Conservation (phyloP, 2,888 invertebrate genomes). For the Drosophila stalkeri region DNA sequence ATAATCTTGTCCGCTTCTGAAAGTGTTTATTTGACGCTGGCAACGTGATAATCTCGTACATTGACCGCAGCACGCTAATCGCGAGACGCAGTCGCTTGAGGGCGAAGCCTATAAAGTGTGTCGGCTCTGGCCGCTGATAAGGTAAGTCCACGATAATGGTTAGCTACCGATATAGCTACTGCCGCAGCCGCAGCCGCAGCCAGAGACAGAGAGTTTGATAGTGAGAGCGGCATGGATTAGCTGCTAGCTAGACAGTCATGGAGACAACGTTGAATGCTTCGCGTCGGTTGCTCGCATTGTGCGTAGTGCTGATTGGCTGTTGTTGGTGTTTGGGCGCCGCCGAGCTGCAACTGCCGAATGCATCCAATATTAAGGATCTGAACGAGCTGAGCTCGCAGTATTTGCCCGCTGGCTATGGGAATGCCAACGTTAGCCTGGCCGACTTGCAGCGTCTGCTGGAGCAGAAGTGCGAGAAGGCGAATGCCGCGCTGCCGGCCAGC, state of each 20-base stretch:
- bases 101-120: slow-evolving; percentile 10
- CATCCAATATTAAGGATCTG: slow-evolving; percentile 46
- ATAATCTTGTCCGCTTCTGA: too few species aligned
- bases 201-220: background rate
- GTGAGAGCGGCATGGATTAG: background rate
- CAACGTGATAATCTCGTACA: slow-evolving; percentile 42
- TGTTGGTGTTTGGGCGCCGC: slow-evolving; percentile 23
- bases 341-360: slow-evolving; percentile 37
- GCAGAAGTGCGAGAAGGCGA: slow-evolving; percentile 88
- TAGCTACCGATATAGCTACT: slow-evolving; percentile 3
- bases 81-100: slow-evolving; percentile 20
- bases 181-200: too few species aligned
- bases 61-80: slow-evolving; percentile 43
- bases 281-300: slow-evolving; percentile 29
- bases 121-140: slow-evolving; percentile 36
- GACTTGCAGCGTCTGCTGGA: slow-evolving; percentile 86
- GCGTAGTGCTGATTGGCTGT: slow-evolving; percentile 12
- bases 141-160: slow-evolving; percentile 24
- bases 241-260: slow-evolving; percentile 45
- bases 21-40: slow-evolving; percentile 5
- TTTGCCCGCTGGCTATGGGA: slow-evolving; percentile 59
- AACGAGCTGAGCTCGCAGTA: slow-evolving; percentile 60
- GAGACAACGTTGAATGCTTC: slow-evolving; percentile 43
- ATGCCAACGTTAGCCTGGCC: slow-evolving; percentile 74
- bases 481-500: slow-evolving; percentile 84